Evolutionary conservation across 2,797 vertebrate genomes (phyloP), one percentile per base, ranked within the genome.

Genomic region (Sandelia bainsii): DNA sequence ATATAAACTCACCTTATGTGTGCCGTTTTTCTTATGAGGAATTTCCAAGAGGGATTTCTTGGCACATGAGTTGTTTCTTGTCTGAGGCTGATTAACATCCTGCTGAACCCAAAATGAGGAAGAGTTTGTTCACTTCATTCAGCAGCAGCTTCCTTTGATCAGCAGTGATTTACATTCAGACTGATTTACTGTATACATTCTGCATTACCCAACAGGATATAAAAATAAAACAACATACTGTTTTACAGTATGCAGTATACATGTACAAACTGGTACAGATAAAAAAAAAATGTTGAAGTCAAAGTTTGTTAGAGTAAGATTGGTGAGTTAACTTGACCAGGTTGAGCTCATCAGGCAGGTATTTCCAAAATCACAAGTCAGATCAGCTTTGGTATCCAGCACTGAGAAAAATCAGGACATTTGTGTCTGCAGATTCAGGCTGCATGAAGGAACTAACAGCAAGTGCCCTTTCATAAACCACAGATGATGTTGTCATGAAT

Each of bases 31-130:
- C 51, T 29, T 53, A 42, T 40, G 19, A 68, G 51, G 34, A n/a
- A 62, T 64, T 80, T 70, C 51, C 17, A 71, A 39, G 20, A 45
- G 74, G 49, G 10, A 57, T 44, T 52, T 75, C 34, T 69, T 32
- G 49, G 56, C 23, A 57, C 29, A 27, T 22, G 34, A 51, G 37
- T 34, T 9, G 78, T 52, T 66, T 77, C 57, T 67, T 39, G n/a
- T 72, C 58, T 53, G 34, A 34, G 27, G 42, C 54, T 86, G 68
- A 78, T 84, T 62, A 83, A 81, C 67, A 73, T 88, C 69, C 82
- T 81, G 81, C 46, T 49, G 22, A 51, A 48, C 16, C 57, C 20
- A 42, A 63, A 81, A 69, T 16, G 72, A 73, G 56, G 51, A 85
- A 52, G 66, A 72, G 48, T 51, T 60, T 2, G 34, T 63, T 58